Conservation (phyloP, 2,113 vertebrate genomes). For the Hylia prasina region DNA sequence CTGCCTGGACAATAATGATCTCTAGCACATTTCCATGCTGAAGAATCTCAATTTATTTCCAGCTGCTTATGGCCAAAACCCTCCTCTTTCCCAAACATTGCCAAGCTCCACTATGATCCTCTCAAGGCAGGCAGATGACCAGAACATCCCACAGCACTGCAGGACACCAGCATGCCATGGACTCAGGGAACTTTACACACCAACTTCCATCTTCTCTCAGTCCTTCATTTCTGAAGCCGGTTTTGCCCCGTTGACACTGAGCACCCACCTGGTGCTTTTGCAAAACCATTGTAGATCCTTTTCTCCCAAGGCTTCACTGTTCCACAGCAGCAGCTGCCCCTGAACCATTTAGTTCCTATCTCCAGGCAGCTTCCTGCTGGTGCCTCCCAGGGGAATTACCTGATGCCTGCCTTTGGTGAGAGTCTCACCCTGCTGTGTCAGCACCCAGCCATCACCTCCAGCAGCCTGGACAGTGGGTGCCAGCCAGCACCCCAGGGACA, state of each 20-base stretch:
- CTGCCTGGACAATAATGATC: neutral
- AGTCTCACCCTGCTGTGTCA: neutral
- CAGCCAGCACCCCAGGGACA: neutral
- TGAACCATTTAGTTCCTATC: neutral
- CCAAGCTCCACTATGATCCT: neutral
- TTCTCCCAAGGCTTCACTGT: neutral
- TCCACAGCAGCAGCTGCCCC: neutral
- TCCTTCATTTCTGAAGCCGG: neutral
- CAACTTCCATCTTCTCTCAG: neutral
- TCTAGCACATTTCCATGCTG: neutral
- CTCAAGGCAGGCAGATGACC: neutral
- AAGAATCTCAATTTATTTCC: neutral
- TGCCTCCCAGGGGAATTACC: neutral
- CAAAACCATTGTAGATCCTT: neutral
- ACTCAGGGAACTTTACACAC: neutral
- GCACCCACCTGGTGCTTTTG: neutral
- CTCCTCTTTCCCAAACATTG: neutral
- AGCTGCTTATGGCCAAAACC: neutral
- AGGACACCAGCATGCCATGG: neutral
- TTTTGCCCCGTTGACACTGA: neutral
- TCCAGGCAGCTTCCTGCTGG: neutral
- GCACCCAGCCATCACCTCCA: neutral
- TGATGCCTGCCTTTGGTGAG: fast-evolving
- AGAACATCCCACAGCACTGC: neutral
- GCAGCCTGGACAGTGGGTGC: neutral